phyloP scores from a whole-genome alignment of 2,113 vertebrate species.

The Aramus guarauna region DNA sequence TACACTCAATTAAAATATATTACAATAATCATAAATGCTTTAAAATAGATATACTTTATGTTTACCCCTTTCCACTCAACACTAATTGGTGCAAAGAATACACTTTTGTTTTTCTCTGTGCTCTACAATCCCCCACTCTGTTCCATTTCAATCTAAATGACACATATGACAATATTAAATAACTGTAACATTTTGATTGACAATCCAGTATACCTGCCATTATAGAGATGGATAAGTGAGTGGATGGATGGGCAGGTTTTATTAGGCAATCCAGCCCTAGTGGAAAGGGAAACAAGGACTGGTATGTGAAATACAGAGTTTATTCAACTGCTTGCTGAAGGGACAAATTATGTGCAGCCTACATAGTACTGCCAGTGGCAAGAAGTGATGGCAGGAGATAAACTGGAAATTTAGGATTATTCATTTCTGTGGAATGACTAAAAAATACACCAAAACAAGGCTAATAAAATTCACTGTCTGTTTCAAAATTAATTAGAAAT shows the following conservation, averaged over 20 bases:
- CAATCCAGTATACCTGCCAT: background rate
- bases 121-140: background rate
- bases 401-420: slow-evolving; percentile 25
- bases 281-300: background rate
- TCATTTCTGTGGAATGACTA: background rate
- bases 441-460: background rate
- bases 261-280: background rate
- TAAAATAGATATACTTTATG: background rate
- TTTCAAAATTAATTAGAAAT: slow-evolving; percentile 39
- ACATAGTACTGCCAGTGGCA: background rate
- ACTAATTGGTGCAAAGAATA: background rate
- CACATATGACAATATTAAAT: background rate
- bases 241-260: background rate
- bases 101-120: background rate
- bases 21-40: background rate
- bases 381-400: slow-evolving; percentile 1
- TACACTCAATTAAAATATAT: background rate
- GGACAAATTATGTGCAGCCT: background rate
- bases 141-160: background rate
- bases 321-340: background rate
- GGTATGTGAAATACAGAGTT: background rate
- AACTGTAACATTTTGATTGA: background rate
- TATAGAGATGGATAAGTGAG: background rate
- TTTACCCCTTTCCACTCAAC: background rate
- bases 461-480: background rate